Conservation (phyloP, 2,797 vertebrate genomes). For the Macropus fuliginosus region DNA sequence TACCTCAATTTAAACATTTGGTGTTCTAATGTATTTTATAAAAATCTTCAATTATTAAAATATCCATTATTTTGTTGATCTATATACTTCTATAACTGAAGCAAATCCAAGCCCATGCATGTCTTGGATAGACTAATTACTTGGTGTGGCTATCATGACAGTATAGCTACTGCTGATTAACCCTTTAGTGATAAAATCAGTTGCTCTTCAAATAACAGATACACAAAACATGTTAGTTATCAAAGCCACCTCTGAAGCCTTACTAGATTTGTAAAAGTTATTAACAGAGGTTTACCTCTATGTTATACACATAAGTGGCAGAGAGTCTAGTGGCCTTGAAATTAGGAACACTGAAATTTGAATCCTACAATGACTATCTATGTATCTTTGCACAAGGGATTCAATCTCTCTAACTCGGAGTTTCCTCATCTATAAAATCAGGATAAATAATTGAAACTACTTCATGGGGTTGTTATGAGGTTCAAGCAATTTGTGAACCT, state of each 20-base stretch:
- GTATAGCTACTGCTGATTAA: neutral
- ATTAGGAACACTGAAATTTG: too few species aligned
- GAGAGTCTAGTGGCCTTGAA: too few species aligned
- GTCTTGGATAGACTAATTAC: neutral
- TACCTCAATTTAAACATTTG: neutral
- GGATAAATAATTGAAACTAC: too few species aligned
- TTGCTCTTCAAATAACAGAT: neutral
- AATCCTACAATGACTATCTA: too few species aligned
- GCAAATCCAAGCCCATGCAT: neutral
- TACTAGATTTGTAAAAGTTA: neutral
- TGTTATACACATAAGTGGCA: too few species aligned
- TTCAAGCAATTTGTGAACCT: too few species aligned
- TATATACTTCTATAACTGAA: neutral
- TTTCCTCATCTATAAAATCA: too few species aligned
- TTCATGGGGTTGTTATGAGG: too few species aligned
- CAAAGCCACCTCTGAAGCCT: neutral
- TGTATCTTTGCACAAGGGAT: too few species aligned
- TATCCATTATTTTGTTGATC: neutral
- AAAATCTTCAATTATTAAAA: neutral
- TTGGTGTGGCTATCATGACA: neutral
- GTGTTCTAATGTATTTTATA: neutral
- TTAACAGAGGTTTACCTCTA: neutral
- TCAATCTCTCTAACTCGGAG: too few species aligned
- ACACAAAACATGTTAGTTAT: neutral
- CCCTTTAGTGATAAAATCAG: too few species aligned